phyloP scores from a whole-genome alignment of 2,113 vertebrate species.

The Microcebus jonahi region DNA sequence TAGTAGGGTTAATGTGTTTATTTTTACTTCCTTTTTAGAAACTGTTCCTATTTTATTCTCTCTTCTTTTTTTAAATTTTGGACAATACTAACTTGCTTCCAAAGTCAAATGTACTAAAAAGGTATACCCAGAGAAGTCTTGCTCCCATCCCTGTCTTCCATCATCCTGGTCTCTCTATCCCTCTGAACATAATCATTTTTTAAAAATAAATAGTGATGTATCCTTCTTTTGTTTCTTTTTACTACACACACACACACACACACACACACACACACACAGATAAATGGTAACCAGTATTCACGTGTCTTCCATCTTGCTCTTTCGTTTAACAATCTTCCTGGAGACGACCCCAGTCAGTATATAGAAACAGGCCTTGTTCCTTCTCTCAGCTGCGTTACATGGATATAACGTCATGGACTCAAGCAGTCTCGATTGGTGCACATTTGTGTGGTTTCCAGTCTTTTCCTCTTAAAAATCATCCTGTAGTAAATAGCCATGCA shows the following conservation, averaged over 20 bases:
- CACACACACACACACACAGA: background rate
- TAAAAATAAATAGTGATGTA: background rate
- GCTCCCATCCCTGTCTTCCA: background rate
- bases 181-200: background rate
- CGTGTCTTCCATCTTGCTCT: background rate
- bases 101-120: conserved; percentile 22
- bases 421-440: background rate
- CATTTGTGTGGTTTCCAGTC: background rate
- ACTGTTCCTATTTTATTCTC: background rate
- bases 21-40: background rate
- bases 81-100: background rate
- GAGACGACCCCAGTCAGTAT: background rate
- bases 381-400: background rate
- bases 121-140: background rate
- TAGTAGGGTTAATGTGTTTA: background rate
- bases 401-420: background rate
- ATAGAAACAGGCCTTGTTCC: background rate
- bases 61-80: background rate
- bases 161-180: background rate
- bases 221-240: background rate
- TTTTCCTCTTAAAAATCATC: background rate
- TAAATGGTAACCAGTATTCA: background rate
- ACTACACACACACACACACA: background rate
- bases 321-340: background rate
- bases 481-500: background rate